Evolutionary conservation across 2,113 vertebrate genomes (phyloP), one percentile per base, ranked within the genome.

Genomic region (Buteo buteo): DNA sequence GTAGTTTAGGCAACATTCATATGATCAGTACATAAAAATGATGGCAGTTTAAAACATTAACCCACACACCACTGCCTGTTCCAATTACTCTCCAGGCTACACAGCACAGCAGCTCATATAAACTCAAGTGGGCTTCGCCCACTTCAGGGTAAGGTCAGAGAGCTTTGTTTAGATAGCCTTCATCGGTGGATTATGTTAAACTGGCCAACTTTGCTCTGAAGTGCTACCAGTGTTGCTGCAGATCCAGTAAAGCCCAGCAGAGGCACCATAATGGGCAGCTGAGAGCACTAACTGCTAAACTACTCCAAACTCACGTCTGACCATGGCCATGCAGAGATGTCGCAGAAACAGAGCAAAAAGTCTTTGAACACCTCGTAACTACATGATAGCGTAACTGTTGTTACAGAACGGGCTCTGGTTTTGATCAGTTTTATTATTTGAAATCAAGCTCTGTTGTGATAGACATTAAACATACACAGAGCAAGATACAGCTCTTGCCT

Each of bases 361-460:
- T 83, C 95, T 94, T 72, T 79, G 95, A 94, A 91, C 93, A 91
- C 93, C 94, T 96, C 89, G 5, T 96, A 97, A 96, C 86, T 25
- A 64, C 81, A 55, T 0, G 29, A n/a, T 31, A 67, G 47, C 3
- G 9, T 47, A 74, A 94, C 10, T 83, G 76, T 6, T 67, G 88
- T 20, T 93, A 74, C 76, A 95, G 93, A 79, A 59, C n/a, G 9
- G 89, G 50, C 86, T 97, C 94, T 95, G 95, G 61, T 95, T 95
- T 94, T 44, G 89, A 95, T 96, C 94, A 91, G 61, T 5, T 96
- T 95, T 91, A 91, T 80, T 84, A 92, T 87, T 13, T 64, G 81
- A 89, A 96, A 70, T 58, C 1, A 8, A 94, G 90, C 79, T 57
- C 19, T 4, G 3, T 82, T 93, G 96, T 54, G 85, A 90, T 14